phyloP scores from a whole-genome alignment of 2,113 vertebrate genomes.

The Chelonoidis abingdonii region DNA sequence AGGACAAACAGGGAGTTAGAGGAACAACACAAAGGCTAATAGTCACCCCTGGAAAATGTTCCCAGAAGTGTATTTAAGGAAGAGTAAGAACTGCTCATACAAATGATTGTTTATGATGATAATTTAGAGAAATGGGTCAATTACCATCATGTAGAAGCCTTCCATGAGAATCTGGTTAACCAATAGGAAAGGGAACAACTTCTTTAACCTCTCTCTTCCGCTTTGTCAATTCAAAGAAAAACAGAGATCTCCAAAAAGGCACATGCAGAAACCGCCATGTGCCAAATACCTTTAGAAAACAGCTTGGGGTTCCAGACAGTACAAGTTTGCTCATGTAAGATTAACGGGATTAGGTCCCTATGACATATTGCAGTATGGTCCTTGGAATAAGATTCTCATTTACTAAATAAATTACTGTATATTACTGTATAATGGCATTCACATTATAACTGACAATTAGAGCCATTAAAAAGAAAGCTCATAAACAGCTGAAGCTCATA shows the following conservation, averaged over 20 bases:
- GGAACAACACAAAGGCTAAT: constrained; percentile 13
- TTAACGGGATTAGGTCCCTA: constrained; percentile 66
- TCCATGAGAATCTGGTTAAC: background rate
- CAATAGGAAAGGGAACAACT: background rate
- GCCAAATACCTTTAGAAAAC: constrained; percentile 26
- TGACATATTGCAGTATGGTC: constrained; percentile 58
- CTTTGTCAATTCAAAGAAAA: background rate
- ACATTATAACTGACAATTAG: constrained; percentile 79
- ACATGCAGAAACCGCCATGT: constrained; percentile 3
- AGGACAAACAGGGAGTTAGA: background rate
- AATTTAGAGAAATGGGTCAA: constrained; percentile 30
- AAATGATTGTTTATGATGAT: constrained; percentile 41
- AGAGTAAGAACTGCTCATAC: constrained; percentile 33
- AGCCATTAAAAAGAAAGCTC: constrained; percentile 75
- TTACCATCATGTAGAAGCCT: background rate
- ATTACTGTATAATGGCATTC: constrained; percentile 76
- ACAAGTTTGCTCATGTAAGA: constrained; percentile 64
- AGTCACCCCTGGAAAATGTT: constrained; percentile 48
- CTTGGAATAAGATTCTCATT: constrained; percentile 76
- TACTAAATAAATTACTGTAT: constrained; percentile 79
- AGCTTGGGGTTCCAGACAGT: constrained; percentile 19
- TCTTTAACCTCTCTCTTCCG: background rate
- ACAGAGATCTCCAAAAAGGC: background rate
- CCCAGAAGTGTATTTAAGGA: constrained; percentile 1
- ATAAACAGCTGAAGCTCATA: constrained; percentile 78